These are phyloP conservation scores for Dicranocentrus wangi DNA, from an alignment of 2,888 invertebrate genomes.

Conservation along the genomic window DNA sequence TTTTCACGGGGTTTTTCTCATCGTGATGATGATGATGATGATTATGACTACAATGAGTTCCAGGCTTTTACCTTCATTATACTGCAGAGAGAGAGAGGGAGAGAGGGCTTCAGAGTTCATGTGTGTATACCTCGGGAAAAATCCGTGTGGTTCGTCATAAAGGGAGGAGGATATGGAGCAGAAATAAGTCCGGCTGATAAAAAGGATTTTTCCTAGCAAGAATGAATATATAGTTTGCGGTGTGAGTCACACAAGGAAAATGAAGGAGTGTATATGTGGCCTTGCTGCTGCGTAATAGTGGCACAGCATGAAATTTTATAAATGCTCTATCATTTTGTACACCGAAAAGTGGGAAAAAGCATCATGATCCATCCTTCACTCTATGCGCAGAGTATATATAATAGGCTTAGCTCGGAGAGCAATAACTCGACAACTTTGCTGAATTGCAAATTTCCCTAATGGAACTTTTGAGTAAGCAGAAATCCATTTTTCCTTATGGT, in stretches of 20 bases:
- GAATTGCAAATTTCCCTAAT: conserved; percentile 60
- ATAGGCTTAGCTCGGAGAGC: neutral
- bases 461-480: conserved; percentile 47
- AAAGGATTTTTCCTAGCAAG: conserved; percentile 37
- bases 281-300: conserved; percentile 1
- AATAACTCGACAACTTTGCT: conserved; percentile 29
- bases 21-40: conserved; percentile 35
- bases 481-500: conserved; percentile 24
- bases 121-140: conserved; percentile 20
- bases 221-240: neutral
- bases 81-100: conserved; percentile 19
- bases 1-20: conserved; percentile 42
- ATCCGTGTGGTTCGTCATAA: conserved; percentile 45
- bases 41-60: neutral
- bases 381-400: neutral
- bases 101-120: neutral
- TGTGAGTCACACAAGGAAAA: too few relatives aligned
- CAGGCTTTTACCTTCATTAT: too few relatives aligned
- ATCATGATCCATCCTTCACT: conserved; percentile 10
- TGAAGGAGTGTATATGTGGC: too few relatives aligned
- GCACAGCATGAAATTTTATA: conserved; percentile 18
- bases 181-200: conserved; percentile 51
- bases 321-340: conserved; percentile 13
- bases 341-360: neutral
- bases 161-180: conserved; percentile 56